phyloP scores from a whole-genome alignment of 2,113 vertebrate species.

The Phyllostomus discolor region DNA sequence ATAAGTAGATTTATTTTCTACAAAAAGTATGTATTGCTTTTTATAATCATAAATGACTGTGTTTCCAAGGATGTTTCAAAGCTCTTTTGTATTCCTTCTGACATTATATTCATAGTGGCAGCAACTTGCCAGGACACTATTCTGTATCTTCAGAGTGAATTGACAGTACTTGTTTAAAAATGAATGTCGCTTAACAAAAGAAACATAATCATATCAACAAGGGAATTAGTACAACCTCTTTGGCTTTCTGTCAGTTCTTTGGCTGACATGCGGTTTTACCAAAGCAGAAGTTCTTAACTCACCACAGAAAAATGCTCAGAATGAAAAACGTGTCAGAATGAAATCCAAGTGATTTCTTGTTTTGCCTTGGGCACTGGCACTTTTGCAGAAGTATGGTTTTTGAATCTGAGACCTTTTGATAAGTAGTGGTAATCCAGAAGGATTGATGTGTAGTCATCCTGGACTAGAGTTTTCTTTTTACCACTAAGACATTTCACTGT shows the following conservation, averaged over 20 bases:
- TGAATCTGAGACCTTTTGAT: slow-evolving; percentile 33
- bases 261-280: slow-evolving; percentile 12
- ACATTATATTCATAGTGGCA: neutral
- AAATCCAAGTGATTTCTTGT: slow-evolving; percentile 22
- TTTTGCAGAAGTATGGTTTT: neutral
- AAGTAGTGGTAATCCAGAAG: slow-evolving; percentile 52
- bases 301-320: neutral
- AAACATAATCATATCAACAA: neutral
- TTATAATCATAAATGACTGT: neutral
- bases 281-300: slow-evolving; percentile 38
- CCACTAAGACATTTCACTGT: slow-evolving; percentile 16
- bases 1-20: neutral
- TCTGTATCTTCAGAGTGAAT: neutral
- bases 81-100: neutral
- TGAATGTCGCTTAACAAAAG: neutral
- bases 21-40: neutral
- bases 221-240: neutral
- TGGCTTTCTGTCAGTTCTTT: slow-evolving; percentile 37
- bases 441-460: slow-evolving; percentile 45
- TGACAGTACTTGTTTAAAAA: neutral
- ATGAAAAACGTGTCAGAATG: neutral
- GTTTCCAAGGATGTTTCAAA: neutral
- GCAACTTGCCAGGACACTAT: neutral
- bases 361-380: slow-evolving; percentile 50
- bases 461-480: slow-evolving; percentile 23